These are phyloP conservation scores for Hyperopisus bebe DNA, from an alignment of 2,113 vertebrate genomes.

Conservation along the genomic window DNA sequence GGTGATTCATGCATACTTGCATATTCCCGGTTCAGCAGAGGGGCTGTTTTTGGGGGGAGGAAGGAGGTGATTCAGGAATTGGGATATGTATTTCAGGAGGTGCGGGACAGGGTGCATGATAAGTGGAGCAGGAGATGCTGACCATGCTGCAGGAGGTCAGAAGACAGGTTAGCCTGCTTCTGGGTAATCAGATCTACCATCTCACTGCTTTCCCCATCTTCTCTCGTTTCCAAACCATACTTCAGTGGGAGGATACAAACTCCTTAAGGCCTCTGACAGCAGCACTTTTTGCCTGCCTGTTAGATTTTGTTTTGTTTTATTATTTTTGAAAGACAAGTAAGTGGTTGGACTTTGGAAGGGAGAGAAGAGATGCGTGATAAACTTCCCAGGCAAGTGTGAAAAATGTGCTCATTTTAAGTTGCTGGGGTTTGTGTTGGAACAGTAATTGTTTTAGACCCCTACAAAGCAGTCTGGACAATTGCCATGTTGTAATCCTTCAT, in stretches of 20 bases:
- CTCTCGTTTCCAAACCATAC: neutral
- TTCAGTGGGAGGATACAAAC: neutral
- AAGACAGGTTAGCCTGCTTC: neutral
- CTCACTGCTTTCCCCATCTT: neutral
- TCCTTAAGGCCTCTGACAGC: neutral
- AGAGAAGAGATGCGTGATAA: neutral
- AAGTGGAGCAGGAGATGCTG: neutral
- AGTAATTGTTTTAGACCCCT: constrained; percentile 18
- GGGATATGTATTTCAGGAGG: neutral
- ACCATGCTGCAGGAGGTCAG: neutral
- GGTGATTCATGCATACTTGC: neutral
- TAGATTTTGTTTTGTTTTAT: constrained; percentile 2
- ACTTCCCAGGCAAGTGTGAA: neutral
- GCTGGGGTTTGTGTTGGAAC: constrained; percentile 14
- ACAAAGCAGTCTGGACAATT: neutral
- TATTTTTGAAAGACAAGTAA: constrained; percentile 14
- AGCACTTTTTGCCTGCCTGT: neutral
- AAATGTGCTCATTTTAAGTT: neutral
- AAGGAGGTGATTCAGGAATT: neutral
- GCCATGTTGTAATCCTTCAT: constrained; percentile 10
- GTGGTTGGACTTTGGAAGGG: neutral
- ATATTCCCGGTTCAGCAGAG: neutral
- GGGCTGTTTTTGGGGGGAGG: neutral
- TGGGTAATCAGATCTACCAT: neutral
- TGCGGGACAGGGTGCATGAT: neutral